Percentiles rank a stretch among this genome's conserved stretches.
Evolutionary conservation across 2,888 invertebrate genomes (phyloP).

Genomic region (Pseudococcus viburni): DNA sequence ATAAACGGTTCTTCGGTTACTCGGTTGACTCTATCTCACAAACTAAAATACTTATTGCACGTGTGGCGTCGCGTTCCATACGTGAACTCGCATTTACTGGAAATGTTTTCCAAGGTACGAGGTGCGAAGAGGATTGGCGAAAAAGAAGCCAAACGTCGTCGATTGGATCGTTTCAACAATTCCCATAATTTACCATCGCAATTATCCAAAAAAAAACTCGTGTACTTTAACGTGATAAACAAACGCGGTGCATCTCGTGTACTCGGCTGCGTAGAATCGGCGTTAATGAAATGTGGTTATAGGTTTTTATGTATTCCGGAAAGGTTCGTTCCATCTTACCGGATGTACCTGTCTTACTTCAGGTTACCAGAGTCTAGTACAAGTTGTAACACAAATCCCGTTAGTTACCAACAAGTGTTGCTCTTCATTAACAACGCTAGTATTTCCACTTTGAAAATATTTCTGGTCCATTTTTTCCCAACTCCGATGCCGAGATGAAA

Average conservation of each 20-base stretch:
- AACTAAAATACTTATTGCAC: conserved; percentile 1
- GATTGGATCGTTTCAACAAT: background rate
- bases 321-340: conserved; percentile 56
- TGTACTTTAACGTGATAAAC: conserved; percentile 13
- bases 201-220: conserved; percentile 16
- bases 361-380: conserved; percentile 53
- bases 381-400: conserved; percentile 51
- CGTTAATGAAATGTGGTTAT: conserved; percentile 51
- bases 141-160: background rate
- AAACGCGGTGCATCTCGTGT: no score
- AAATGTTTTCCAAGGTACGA: background rate
- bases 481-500: background rate
- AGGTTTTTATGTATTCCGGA: conserved; percentile 54
- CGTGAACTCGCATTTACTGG: background rate
- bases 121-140: background rate
- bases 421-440: conserved; percentile 34
- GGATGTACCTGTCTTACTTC: conserved; percentile 56
- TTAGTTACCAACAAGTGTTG: conserved; percentile 42
- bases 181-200: conserved; percentile 36
- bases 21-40: conserved; percentile 2
- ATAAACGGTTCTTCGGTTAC: conserved; percentile 24
- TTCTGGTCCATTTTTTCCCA: conserved; percentile 34
- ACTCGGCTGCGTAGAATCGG: background rate
- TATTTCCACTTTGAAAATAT: conserved; percentile 50
- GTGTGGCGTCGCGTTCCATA: background rate